Evolutionary conservation across 1,140 invertebrate genomes (phyloP).

Genomic region (Charaxes varanes): DNA sequence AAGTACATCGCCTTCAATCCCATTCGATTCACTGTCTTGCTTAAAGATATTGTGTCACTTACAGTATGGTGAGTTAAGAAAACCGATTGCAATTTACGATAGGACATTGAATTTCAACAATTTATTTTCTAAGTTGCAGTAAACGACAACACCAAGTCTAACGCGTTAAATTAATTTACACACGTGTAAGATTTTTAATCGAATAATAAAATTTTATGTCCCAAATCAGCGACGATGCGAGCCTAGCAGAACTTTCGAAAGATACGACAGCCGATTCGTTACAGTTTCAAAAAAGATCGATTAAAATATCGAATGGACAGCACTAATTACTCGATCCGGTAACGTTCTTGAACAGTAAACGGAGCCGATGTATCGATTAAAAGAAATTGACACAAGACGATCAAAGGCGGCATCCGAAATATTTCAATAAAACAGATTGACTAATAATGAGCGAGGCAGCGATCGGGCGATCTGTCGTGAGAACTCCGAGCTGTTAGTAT

Average conservation of each 20-base stretch:
- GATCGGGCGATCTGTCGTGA: conserved; percentile 61
- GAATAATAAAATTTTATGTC: conserved; percentile 23
- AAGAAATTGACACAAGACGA: conserved; percentile 53
- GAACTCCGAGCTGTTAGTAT: conserved; percentile 53
- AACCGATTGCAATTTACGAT: too few relatives aligned
- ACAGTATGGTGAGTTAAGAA: too few relatives aligned
- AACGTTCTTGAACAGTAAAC: conserved; percentile 19
- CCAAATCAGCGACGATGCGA: conserved; percentile 22
- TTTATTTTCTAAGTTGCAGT: conserved; percentile 1
- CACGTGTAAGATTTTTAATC: conserved; percentile 12
- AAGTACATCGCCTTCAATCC: too few relatives aligned
- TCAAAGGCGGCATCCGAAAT: conserved; percentile 53
- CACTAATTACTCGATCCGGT: conserved; percentile 28
- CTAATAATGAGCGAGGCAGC: conserved; percentile 58
- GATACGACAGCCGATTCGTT: conserved; percentile 29
- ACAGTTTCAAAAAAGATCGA: conserved; percentile 28
- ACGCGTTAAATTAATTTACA: conserved; percentile 6
- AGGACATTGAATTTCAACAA: too few relatives aligned
- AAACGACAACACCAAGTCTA: conserved; percentile 4
- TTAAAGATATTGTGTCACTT: too few relatives aligned
- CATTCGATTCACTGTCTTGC: too few relatives aligned
- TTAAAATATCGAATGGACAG: conserved; percentile 23
- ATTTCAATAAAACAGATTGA: conserved; percentile 68
- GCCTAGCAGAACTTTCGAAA: conserved; percentile 16
- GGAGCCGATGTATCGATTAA: conserved; percentile 33